Conservation (phyloP, 1,140 invertebrate genomes). For the Drosophila virilis region DNA sequence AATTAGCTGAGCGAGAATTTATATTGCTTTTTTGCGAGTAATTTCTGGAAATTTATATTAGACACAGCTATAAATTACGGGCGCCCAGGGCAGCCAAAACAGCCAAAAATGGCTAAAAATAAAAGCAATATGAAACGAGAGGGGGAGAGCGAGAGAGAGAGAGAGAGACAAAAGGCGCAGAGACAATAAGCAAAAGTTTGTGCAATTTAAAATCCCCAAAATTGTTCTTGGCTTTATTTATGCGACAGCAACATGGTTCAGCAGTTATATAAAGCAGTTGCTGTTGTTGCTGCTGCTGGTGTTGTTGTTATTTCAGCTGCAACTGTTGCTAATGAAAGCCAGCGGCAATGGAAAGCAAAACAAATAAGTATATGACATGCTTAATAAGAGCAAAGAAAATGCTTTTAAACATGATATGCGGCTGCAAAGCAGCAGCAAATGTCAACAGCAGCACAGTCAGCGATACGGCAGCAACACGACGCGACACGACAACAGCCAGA, state of each 20-base stretch:
- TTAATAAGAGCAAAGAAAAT: constrained; percentile 35
- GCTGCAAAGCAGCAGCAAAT: constrained; percentile 55
- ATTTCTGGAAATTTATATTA: constrained; percentile 77
- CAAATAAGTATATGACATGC: constrained; percentile 52
- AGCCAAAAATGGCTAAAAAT: constrained; percentile 32
- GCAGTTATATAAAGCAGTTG: constrained; percentile 4
- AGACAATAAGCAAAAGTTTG: constrained; percentile 67
- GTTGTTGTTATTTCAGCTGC: constrained; percentile 9
- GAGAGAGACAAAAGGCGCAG: neutral
- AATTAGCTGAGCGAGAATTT: constrained; percentile 77
- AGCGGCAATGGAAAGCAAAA: constrained; percentile 30
- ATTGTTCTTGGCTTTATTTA: constrained; percentile 18
- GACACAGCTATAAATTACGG: constrained; percentile 72
- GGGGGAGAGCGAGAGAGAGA: neutral
- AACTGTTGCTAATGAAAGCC: constrained; percentile 37
- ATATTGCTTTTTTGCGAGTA: constrained; percentile 74
- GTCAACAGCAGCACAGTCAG: constrained; percentile 45
- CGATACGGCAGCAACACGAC: constrained; percentile 13
- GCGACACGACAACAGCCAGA: constrained; percentile 15
- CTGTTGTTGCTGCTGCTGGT: constrained; percentile 1
- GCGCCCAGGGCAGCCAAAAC: constrained; percentile 17
- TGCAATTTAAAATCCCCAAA: constrained; percentile 57
- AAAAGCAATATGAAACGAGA: neutral
- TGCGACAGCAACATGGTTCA: constrained; percentile 7
- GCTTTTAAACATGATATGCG: constrained; percentile 36